Evolutionary conservation across 1,140 invertebrate genomes (phyloP), one percentile per base, ranked within the genome.

Genomic region (Listronotus oregonensis): DNA sequence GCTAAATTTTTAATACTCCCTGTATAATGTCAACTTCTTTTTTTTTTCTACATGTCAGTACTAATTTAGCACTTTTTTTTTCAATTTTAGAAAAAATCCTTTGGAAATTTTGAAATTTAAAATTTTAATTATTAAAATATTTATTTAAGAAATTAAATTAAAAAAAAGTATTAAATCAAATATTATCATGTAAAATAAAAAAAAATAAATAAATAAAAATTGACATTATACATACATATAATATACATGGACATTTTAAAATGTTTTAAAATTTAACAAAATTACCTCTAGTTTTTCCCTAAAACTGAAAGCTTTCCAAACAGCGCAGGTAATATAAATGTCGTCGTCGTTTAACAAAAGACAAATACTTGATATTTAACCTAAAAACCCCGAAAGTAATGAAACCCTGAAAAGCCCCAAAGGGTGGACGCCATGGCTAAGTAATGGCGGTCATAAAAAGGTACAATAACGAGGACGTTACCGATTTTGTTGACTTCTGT

Each of bases 381-480:
- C 15, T 17, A 15, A 9, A 47, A 18, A 47, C n/a, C 44, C 17
- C 15, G 5, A 47, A 47, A 47, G 44, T 17, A 47, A 47, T 47
- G 44, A 47, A 47, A 12, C 7, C 44, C 6, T 15, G 14, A 15
- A 47, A 43, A 47, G 7, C 4, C 6, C 17, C 44, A 12, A 18
- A 47, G 44, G 44, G 44, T 47, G 42, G 12, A 6, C 6, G 42
- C 42, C 14, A n/a, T 17, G 3, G n/a, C 44, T 47, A 47, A 47
- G 7, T 3, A 10, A 47, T 47, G 44, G 10, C 15, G 14, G 17
- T 18, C 44, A 47, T 47, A 47, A 11, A 47, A 47, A 18, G 44
- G 44, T 47, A 47, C 15, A 15, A 18, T 47, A 47, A 47, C 44
- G 44, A 47, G 17, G 44, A 47, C 44, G 44, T 47, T 17, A 47